phyloP scores from a whole-genome alignment of 2,797 vertebrate genomes.

The Bucorvus abyssinicus region DNA sequence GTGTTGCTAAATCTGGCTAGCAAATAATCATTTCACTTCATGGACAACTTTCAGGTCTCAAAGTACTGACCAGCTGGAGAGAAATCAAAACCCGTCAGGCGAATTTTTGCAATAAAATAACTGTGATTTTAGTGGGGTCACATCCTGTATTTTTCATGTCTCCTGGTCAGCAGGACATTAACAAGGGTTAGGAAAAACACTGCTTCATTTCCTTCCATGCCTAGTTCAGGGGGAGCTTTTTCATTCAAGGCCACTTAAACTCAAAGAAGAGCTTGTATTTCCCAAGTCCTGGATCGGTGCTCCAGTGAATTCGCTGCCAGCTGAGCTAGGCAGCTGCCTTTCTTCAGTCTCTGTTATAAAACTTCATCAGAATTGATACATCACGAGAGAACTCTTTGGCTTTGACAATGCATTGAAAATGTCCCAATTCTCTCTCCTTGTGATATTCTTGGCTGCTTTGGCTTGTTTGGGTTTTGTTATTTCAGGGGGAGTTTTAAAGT shows the following conservation, averaged over 20 bases:
- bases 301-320: background rate
- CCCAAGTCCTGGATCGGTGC: background rate
- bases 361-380: background rate
- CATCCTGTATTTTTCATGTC: background rate
- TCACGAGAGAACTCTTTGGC: background rate
- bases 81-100: background rate
- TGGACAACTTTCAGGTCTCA: background rate
- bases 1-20: background rate
- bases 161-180: background rate
- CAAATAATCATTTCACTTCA: background rate
- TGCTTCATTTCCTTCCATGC: background rate
- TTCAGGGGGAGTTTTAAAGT: slow-evolving; percentile 10
- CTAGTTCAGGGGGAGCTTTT: background rate
- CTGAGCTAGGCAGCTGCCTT: background rate
- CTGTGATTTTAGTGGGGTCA: background rate
- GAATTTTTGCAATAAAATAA: background rate
- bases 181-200: background rate
- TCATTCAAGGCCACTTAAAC: background rate
- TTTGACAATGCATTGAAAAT: slow-evolving; percentile 4
- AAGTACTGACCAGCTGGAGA: background rate
- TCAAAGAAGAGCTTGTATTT: background rate
- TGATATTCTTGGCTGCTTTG: slow-evolving; percentile 5
- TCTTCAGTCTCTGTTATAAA: background rate
- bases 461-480: slow-evolving; percentile 23
- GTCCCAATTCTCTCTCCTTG: background rate